Percentiles rank a stretch among this genome's conserved stretches.
These are phyloP conservation scores for Vulpes lagopus DNA, from an alignment of 2,113 vertebrate species.

Conservation along the genomic window DNA sequence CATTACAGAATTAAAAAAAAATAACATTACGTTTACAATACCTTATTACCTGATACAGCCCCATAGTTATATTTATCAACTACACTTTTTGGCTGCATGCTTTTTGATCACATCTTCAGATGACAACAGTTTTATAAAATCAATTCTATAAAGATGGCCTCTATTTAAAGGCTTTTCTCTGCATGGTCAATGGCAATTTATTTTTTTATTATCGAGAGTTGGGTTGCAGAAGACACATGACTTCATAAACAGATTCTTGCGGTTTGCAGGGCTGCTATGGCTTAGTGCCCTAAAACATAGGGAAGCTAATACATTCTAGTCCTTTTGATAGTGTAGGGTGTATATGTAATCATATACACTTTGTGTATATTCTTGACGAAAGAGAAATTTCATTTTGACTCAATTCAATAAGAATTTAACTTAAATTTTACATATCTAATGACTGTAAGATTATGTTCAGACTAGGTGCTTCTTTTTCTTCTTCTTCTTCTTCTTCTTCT, in stretches of 20 bases:
- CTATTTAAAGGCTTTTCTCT: background rate
- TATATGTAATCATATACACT: background rate
- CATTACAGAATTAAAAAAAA: background rate
- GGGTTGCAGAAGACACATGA: background rate
- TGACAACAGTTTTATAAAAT: background rate
- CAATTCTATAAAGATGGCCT: background rate
- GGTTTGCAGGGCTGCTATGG: background rate
- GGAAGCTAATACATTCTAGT: background rate
- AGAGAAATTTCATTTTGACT: slow-evolving; percentile 38
- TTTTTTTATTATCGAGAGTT: slow-evolving; percentile 13
- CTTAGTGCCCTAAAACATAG: background rate
- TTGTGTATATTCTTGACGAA: background rate
- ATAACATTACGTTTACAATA: background rate
- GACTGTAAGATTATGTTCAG: slow-evolving; percentile 1
- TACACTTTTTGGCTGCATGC: background rate
- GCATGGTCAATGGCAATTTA: background rate
- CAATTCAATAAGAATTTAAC: background rate
- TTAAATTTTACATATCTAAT: background rate
- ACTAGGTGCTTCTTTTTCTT: background rate
- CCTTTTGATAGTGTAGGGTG: background rate
- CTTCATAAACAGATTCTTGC: background rate
- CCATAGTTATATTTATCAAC: background rate
- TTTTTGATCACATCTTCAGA: slow-evolving; percentile 1
- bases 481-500: background rate
- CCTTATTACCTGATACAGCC: background rate